Evolutionary conservation across 2,888 invertebrate genomes (phyloP), one percentile per base, ranked within the genome.

Genomic region (Artemia sp.): DNA sequence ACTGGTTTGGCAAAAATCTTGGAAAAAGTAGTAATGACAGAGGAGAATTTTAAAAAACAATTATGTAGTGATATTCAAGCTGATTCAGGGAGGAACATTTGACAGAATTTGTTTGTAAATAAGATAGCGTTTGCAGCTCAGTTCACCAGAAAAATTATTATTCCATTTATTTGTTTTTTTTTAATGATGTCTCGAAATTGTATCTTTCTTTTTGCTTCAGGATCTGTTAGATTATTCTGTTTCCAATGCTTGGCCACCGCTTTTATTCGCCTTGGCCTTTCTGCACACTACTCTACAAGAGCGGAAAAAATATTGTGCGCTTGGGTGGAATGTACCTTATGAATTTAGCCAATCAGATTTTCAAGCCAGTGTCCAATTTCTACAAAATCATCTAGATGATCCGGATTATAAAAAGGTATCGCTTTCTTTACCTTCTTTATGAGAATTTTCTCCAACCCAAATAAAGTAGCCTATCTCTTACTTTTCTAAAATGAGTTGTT

Each of bases 341-440:
- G 95, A 96, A 79, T 96, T 96, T 78, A 92, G 92, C 80, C 94
- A 95, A 80, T 90, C 95, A 0, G 96, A 96, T 78, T 94, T 94
- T 77, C 90, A 91, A 4, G 92, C 95, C 3, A 90, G 94, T 72
- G 90, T 95, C 1, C 94, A 94, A 78, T 96, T 96, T 77, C 84
- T 96, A 71, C 95, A 95, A 78, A 95, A 95, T 78, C 95, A 96
- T 80, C 81, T 96, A 71, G 96, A 96, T 77, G 95, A 95, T 77
- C 90, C 95, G 82, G 95, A 96, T 78, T 91, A 92, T 0, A 95
- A 94, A 77, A 92, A 92, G 78, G 83, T 83, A 73, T 70, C 72
- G n/a, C 50, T 64, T 67, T 12, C 66, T 52, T 64, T 51, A 12
- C 10, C 8, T 69, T 69, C 19, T 68, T 24, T 51, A 51, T 67